Percentiles rank a stretch among this genome's conserved stretches.
These are phyloP conservation scores for Mnemiopsis leidyi DNA, from an alignment of 37 sponge, comb jelly and placozoan genomes.

Conservation along the genomic window DNA sequence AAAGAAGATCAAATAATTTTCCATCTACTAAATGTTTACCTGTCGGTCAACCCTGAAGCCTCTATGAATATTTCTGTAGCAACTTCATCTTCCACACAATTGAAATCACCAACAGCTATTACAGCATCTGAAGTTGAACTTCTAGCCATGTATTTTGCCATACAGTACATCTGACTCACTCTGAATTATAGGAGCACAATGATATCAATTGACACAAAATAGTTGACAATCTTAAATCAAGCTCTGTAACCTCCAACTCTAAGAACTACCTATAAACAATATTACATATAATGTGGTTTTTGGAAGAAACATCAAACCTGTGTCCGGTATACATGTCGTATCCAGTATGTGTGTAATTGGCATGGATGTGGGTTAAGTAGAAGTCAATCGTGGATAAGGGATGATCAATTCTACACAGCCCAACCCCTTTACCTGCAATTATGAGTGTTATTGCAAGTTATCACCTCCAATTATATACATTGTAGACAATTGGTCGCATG, in stretches of 20 bases:
- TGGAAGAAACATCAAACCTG: too few relatives aligned
- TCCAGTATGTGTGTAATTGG: neutral
- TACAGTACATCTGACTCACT: neutral
- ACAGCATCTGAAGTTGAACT: neutral
- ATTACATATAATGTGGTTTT: too few relatives aligned
- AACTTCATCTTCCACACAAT: neutral
- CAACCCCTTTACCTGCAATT: slow-evolving; percentile 16
- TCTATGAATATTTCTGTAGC: neutral
- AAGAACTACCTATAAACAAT: too few relatives aligned
- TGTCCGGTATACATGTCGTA: slow-evolving; percentile 23
- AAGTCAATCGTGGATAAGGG: neutral
- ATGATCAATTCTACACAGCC: neutral
- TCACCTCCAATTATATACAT: too few relatives aligned
- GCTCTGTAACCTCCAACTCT: too few relatives aligned
- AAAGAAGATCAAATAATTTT: too few relatives aligned
- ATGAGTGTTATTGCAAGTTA: too few relatives aligned
- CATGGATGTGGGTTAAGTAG: slow-evolving; percentile 22
- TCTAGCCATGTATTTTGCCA: neutral
- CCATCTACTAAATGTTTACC: too few relatives aligned
- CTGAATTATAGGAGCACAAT: neutral
- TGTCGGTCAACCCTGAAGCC: neutral
- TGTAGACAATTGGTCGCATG: too few relatives aligned
- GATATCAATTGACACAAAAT: neutral
- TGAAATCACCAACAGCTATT: slow-evolving; percentile 4
- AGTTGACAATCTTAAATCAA: neutral